Base-by-base conservation (phyloP, 1,140 invertebrate species). In the Hermetia illucens region DNA sequence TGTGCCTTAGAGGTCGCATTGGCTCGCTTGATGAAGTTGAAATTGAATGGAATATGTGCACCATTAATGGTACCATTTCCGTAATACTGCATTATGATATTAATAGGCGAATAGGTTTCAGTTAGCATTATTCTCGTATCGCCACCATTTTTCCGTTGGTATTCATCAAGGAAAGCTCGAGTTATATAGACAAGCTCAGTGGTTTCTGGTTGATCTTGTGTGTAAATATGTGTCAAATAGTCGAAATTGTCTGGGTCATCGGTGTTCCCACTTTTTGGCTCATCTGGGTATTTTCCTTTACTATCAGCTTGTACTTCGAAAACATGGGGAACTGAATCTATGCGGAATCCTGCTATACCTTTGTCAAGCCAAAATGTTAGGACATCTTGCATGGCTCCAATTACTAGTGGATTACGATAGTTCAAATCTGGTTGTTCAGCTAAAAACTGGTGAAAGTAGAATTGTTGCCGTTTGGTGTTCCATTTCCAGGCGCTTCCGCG, bases 351-450 rank as follows among this genome's bases (percentile, higher is more conserved):
- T 46, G 77, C 71, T 0, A 85, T 74, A 34, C 82, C 82, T 48
- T 69, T 69, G 2, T 68, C 60, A 30, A 87, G 47, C 84, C 84
- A 87, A 60, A 76, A 86, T 24, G 62, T 58, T 2, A 85, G 54
- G 4, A 82, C 66, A 13, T 76, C 62, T 51, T 75, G 66, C 64
- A 86, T 74, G 47, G 74, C 73, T 43, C 73, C 51, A 0, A 68
- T 60, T 2, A 86, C 71, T 25, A 52, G 49, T 4, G 64, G 56
- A 50, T 75, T 74, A n/a, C 71, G 62, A 50, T 76, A 80, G 57
- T 87, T 86, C 0, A 87, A 62, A 50, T 87, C 83, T 1, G 83
- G 82, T 50, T 84, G 79, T 29, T 72, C 69, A 34, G 62, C 61
- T 0, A 70, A 58, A 50, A 82, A 84, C 44, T 81, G 74, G 55